Evolutionary conservation across 92 coral and sea anemone species (phyloP).

Genomic region (Palythoa caribaeorum): DNA sequence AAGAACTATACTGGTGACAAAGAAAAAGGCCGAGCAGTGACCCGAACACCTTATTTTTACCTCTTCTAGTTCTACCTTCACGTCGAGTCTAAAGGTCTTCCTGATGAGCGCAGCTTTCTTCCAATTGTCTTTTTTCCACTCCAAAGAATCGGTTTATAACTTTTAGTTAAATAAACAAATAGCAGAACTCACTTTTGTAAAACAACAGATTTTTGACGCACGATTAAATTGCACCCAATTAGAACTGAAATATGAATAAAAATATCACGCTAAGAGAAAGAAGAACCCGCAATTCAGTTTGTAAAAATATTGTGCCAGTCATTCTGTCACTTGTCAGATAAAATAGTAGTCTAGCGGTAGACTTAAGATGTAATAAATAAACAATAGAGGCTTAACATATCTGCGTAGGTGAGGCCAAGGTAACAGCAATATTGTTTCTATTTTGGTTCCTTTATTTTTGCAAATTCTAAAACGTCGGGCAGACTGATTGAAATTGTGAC

Average conservation of each 20-base stretch:
- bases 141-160: background rate
- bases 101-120: background rate
- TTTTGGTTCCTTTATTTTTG: background rate
- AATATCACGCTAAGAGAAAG: constrained; percentile 2
- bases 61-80: background rate
- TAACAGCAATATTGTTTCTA: background rate
- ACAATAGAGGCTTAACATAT: background rate
- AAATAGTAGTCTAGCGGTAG: background rate
- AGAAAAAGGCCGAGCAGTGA: too few relatives aligned
- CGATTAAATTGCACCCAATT: background rate
- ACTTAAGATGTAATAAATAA: background rate
- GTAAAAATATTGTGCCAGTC: background rate
- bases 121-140: background rate
- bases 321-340: background rate
- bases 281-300: constrained; percentile 7
- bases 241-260: constrained; percentile 12
- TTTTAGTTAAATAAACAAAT: background rate
- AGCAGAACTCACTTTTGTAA: background rate
- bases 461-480: background rate
- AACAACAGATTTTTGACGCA: background rate
- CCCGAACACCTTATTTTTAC: background rate
- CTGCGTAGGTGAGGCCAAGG: background rate
- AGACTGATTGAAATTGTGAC: background rate
- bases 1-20: background rate
- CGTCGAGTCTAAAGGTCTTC: background rate